phyloP scores from a whole-genome alignment of 2,888 invertebrate genomes.

The Frankliniella fusca region DNA sequence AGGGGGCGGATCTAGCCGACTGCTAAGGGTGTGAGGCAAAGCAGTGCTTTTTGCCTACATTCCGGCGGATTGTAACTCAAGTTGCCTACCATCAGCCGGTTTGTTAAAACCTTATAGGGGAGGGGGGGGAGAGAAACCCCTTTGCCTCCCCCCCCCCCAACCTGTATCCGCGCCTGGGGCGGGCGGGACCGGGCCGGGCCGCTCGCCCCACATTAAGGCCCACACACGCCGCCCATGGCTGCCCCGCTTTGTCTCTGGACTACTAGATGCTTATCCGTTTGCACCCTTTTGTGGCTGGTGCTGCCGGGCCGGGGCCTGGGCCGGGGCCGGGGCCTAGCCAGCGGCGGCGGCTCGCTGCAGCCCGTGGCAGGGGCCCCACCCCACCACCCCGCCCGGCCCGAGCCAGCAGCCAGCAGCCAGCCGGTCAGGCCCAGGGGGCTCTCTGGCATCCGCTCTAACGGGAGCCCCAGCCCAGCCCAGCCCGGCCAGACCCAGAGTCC shows the following conservation, averaged over 20 bases:
- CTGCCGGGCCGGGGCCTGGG: background rate
- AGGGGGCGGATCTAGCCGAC: no score
- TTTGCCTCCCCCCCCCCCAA: no score
- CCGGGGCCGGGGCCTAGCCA: background rate
- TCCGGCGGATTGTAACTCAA: no score
- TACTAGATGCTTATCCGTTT: no score
- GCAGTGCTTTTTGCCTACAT: no score
- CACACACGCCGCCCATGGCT: background rate
- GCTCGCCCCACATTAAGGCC: background rate
- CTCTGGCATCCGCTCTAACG: slow-evolving; percentile 19
- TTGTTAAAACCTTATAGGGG: no score
- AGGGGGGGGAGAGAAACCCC: no score
- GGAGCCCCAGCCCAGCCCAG: background rate
- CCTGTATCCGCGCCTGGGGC: background rate
- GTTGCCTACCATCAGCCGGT: no score
- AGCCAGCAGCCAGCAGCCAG: no score
- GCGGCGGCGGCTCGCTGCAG: background rate
- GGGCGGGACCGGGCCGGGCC: background rate
- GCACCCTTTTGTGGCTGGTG: background rate
- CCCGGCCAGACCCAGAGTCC: background rate
- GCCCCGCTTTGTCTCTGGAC: background rate
- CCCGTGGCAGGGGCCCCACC: no score
- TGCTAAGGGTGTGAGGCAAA: no score
- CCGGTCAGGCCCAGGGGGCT: background rate
- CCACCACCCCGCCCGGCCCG: no score